Evolutionary conservation across 2,113 vertebrate genomes (phyloP), one percentile per base, ranked within the genome.

Genomic region (Pipra filicauda): DNA sequence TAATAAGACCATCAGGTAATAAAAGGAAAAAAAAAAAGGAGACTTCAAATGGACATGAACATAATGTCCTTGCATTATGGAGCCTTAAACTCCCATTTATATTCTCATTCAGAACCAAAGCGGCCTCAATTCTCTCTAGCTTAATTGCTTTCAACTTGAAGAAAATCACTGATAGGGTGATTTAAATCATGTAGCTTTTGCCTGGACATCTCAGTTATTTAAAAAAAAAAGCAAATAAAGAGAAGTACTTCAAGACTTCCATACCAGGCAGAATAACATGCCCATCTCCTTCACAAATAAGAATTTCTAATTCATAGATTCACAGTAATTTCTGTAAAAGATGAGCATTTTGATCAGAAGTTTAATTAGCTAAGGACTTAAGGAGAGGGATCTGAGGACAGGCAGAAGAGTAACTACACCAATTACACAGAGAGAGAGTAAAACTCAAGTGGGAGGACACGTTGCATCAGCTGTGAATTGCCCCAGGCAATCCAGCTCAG

Each of bases 111-210:
- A 89, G 89, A 75, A 95, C 75, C 57, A 91, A 87, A 95, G 86
- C 61, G 70, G 83, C 91, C 84, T 92, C 93, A 86, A 91, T 91
- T 95, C 55, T 57, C 83, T 84, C 23, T 16, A 52, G 65, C 61
- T 87, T 95, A 92, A 97, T 94, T 93, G 92, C 94, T 91, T 96
- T 92, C 88, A 93, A 84, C 92, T 88, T 93, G 85, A 82, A 83
- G 85, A 76, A 93, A 92, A 95, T 92, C 83, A 93, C 9, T 39
- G 75, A 39, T 54, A 76, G 59, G 37, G 49, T 66, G 37, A 80
- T 82, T 94, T 90, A 86, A 94, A 83, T 66, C 85, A 88, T 66
- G 64, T 3, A 65, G 72, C 37, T 86, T 95, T 83, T 77, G 55
- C 35, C 43, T 54, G 75, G 54, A 73, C 41, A 43, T 37, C 54